phyloP scores from a whole-genome alignment of 2,888 invertebrate species.

The Argyresthia albistria region DNA sequence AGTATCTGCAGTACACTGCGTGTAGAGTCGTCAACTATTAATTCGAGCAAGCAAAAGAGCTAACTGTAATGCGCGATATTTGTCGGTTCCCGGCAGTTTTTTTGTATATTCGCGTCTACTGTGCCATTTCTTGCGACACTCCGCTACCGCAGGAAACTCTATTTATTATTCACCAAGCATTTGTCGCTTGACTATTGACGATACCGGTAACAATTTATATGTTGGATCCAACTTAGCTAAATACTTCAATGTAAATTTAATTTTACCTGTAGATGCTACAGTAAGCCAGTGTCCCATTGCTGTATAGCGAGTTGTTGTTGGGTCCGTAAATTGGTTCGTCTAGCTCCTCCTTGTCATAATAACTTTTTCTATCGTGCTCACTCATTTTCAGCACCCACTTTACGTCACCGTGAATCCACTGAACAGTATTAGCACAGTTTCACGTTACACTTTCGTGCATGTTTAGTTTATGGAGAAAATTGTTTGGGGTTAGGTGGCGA shows the following conservation, averaged over 20 bases:
- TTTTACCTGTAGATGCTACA: slow-evolving; percentile 69
- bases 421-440: not conserved
- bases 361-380: slow-evolving; percentile 46
- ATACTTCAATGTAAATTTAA: not conserved
- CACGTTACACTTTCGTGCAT: not conserved
- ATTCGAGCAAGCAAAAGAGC: too few relatives aligned
- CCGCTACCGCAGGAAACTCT: too few relatives aligned
- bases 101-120: too few relatives aligned
- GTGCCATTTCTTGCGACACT: too few relatives aligned
- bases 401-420: slow-evolving; percentile 1
- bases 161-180: too few relatives aligned
- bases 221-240: too few relatives aligned
- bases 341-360: slow-evolving; percentile 42
- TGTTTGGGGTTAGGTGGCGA: slow-evolving; percentile 10
- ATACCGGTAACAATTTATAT: too few relatives aligned
- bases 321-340: slow-evolving; percentile 48
- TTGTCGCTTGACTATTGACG: too few relatives aligned
- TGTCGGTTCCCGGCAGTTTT: too few relatives aligned
- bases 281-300: slow-evolving; percentile 73
- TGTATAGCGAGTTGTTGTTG: slow-evolving; percentile 63
- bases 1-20: too few relatives aligned
- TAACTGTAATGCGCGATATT: too few relatives aligned
- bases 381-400: slow-evolving; percentile 35
- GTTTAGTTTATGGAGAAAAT: slow-evolving; percentile 9
- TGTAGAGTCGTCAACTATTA: too few relatives aligned